Evolutionary conservation across 1,140 invertebrate species (phyloP).

Genomic region (Oreohelix idahoensis): DNA sequence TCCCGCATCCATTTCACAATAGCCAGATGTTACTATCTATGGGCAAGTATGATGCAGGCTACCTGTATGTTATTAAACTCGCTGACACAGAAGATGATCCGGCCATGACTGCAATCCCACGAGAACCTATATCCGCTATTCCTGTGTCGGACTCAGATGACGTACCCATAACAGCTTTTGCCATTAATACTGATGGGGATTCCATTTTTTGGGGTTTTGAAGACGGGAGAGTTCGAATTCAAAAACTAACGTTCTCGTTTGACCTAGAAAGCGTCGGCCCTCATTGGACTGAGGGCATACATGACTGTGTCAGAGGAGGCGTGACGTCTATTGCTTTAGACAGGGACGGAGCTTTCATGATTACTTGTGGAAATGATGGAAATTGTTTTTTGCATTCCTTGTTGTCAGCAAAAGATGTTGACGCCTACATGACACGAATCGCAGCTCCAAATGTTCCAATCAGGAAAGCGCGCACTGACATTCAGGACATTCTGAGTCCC

Average conservation of each 20-base stretch:
- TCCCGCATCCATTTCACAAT: not conserved
- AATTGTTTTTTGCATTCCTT: slow-evolving; percentile 42
- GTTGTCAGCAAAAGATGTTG: not conserved
- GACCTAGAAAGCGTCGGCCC: slow-evolving; percentile 18
- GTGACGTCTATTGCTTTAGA: slow-evolving; percentile 31
- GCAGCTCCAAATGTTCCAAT: not conserved
- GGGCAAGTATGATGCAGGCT: slow-evolving; percentile 43
- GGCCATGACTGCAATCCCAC: not conserved
- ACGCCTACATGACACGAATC: not conserved
- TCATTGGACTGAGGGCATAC: slow-evolving; percentile 29
- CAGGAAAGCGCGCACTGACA: not conserved
- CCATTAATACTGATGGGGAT: slow-evolving; percentile 28
- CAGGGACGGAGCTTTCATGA: slow-evolving; percentile 29
- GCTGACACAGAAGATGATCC: not conserved
- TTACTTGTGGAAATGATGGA: slow-evolving; percentile 39
- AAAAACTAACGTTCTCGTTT: slow-evolving; percentile 10
- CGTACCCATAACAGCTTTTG: slow-evolving; percentile 17
- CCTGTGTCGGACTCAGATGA: slow-evolving; percentile 26
- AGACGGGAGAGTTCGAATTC: slow-evolving; percentile 40
- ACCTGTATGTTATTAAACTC: slow-evolving; percentile 24
- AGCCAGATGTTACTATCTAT: slow-evolving; percentile 30
- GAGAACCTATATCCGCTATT: slow-evolving; percentile 29
- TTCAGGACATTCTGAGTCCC: slow-evolving; percentile 16
- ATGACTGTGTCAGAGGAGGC: slow-evolving; percentile 33
- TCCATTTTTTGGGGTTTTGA: slow-evolving; percentile 36